phyloP scores from a whole-genome alignment of 2,797 vertebrate genomes.

The Mormyrus proboscirostris region DNA sequence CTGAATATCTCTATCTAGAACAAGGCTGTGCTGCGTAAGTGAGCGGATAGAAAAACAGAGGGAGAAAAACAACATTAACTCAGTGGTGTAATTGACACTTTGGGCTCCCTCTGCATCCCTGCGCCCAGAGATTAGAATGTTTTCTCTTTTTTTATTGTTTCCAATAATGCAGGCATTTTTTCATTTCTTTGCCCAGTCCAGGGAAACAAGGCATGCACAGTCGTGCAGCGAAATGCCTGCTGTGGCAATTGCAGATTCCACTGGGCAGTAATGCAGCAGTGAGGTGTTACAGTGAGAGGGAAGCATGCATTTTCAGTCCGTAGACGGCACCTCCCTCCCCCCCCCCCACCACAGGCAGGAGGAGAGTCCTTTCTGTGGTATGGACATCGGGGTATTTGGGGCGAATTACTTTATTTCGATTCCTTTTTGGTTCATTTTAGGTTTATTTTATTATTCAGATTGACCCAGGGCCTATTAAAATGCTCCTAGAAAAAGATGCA shows the following conservation, averaged over 20 bases:
- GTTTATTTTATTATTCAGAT: conserved; percentile 35
- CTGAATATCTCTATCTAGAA: conserved; percentile 99
- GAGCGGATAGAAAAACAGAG: conserved; percentile 55
- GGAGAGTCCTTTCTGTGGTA: conserved; percentile 50
- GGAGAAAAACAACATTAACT: conserved; percentile 45
- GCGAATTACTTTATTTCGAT: conserved; percentile 46
- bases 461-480: conserved; percentile 33
- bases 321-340: background rate
- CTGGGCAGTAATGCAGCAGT: background rate
- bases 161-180: conserved; percentile 52
- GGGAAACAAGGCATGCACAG: background rate
- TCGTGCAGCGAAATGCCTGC: conserved; percentile 2
- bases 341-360: conserved; percentile 44
- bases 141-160: conserved; percentile 49
- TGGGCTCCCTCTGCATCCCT: conserved; percentile 53
- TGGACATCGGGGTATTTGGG: conserved; percentile 36
- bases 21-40: conserved; percentile 88
- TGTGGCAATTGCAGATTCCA: background rate
- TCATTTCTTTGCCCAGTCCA: conserved; percentile 28
- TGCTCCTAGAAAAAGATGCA: background rate
- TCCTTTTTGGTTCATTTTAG: conserved; percentile 36
- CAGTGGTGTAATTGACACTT: conserved; percentile 63
- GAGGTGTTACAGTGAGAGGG: background rate
- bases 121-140: conserved; percentile 54
- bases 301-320: background rate